Conservation (phyloP, 2,113 vertebrate species). For the Carassius gibelio region DNA sequence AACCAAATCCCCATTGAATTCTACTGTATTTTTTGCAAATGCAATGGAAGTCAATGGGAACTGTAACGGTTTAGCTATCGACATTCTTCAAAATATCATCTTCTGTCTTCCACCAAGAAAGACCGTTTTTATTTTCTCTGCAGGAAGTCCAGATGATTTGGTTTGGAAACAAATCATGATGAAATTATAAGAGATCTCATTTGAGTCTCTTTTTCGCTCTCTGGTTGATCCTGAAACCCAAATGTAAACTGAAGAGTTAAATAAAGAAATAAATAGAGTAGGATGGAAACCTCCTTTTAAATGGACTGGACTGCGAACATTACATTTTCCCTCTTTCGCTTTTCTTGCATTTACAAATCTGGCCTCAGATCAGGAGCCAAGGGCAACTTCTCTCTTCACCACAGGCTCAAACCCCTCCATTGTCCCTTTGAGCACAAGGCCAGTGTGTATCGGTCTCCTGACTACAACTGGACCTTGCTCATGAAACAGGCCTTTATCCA, state of each 20-base stretch:
- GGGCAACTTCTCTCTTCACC: slow-evolving; percentile 18
- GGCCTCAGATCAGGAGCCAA: slow-evolving; percentile 27
- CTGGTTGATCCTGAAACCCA: background rate
- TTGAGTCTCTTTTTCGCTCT: background rate
- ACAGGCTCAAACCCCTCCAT: slow-evolving; percentile 38
- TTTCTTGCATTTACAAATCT: slow-evolving; percentile 2
- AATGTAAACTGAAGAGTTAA: background rate
- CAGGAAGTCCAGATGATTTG: background rate
- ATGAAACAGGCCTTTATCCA: slow-evolving; percentile 53
- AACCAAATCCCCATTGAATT: too few relatives aligned
- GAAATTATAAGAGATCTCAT: background rate
- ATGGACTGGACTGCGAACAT: background rate
- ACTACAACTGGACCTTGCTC: slow-evolving; percentile 25
- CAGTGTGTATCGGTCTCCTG: slow-evolving; percentile 26
- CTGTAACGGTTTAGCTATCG: too few relatives aligned
- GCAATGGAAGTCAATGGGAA: too few relatives aligned
- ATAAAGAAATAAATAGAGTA: background rate
- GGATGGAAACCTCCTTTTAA: slow-evolving; percentile 18
- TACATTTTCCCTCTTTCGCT: slow-evolving; percentile 37
- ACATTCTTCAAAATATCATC: too few relatives aligned
- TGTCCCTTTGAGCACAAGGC: slow-evolving; percentile 37
- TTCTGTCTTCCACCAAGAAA: too few relatives aligned
- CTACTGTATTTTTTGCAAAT: too few relatives aligned
- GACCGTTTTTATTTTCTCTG: too few relatives aligned
- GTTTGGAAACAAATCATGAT: background rate